Percentiles rank a stretch among this genome's conserved stretches.
These are phyloP conservation scores for Pelmatolapia mariae DNA, from an alignment of 2,113 vertebrate species.

Conservation along the genomic window DNA sequence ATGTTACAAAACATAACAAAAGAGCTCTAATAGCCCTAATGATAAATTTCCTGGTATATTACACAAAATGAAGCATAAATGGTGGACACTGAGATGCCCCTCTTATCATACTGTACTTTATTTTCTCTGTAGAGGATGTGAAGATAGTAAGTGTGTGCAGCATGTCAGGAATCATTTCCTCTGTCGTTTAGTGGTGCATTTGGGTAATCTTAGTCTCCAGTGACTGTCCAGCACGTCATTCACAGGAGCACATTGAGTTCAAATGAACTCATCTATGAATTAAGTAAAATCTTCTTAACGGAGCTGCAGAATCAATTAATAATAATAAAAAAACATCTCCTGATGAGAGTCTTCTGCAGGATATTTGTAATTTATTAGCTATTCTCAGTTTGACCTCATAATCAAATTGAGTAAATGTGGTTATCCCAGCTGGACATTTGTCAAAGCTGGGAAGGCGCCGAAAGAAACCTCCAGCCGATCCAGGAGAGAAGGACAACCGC, in stretches of 20 bases:
- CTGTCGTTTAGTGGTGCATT: background rate
- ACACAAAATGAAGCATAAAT: background rate
- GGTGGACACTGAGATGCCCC: background rate
- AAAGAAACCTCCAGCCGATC: fast-evolving
- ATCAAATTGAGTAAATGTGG: background rate
- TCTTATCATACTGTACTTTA: background rate
- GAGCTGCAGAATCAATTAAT: background rate
- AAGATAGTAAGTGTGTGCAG: background rate
- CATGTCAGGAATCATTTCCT: background rate
- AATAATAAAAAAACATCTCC: background rate
- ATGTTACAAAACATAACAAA: background rate
- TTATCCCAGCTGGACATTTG: background rate
- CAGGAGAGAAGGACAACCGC: background rate
- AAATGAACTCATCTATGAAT: background rate
- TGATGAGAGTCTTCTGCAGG: background rate
- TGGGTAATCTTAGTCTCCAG: no score
- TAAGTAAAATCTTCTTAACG: background rate
- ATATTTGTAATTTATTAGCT: background rate
- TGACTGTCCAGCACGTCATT: no score
- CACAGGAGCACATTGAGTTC: no score
- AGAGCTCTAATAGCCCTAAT: fast-evolving
- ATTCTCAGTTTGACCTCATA: background rate
- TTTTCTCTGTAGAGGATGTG: background rate
- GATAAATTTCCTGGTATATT: background rate
- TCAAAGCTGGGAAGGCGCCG: fast-evolving